A percentile compares a stretch with the other conserved stretches of the same genome.
Evolutionary conservation across 30 jellyfish, hydroid and myxozoan genomes (phyloP).

Genomic region (Pelagia noctiluca): DNA sequence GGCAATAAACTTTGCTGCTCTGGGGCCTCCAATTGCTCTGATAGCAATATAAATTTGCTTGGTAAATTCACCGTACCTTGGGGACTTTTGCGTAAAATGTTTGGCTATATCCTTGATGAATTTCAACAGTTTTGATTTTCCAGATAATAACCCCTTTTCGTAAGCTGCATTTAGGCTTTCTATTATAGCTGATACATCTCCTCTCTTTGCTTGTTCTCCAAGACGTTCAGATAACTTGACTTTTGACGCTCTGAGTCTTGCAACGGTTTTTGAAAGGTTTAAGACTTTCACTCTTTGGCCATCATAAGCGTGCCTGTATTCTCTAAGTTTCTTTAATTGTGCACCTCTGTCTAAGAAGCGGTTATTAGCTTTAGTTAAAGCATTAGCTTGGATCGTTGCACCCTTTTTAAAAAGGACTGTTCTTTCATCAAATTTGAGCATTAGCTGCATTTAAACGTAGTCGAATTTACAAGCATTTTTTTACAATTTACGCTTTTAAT

Average conservation of each 20-base stretch:
- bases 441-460: too few relatives aligned
- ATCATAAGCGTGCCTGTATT: too few relatives aligned
- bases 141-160: conserved; percentile 26
- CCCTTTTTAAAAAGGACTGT: background rate
- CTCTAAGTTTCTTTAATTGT: background rate
- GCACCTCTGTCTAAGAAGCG: background rate
- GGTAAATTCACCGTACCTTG: conserved; percentile 13
- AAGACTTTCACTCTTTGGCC: background rate
- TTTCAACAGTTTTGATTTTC: conserved; percentile 28
- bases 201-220: conserved; percentile 3
- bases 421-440: too few relatives aligned
- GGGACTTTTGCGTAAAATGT: conserved; percentile 7
- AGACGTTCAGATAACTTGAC: background rate
- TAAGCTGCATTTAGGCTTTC: conserved; percentile 6
- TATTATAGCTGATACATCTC: conserved; percentile 10
- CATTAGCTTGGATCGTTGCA: background rate
- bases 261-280: background rate
- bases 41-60: conserved; percentile 22
- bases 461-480: too few relatives aligned
- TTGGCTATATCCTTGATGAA: conserved; percentile 24
- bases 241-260: background rate
- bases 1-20: conserved; percentile 32
- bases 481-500: too few relatives aligned
- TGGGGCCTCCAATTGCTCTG: conserved; percentile 29
- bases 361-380: background rate